phyloP scores from a whole-genome alignment of 1,140 invertebrate genomes.

The Psilanteris sp. region DNA sequence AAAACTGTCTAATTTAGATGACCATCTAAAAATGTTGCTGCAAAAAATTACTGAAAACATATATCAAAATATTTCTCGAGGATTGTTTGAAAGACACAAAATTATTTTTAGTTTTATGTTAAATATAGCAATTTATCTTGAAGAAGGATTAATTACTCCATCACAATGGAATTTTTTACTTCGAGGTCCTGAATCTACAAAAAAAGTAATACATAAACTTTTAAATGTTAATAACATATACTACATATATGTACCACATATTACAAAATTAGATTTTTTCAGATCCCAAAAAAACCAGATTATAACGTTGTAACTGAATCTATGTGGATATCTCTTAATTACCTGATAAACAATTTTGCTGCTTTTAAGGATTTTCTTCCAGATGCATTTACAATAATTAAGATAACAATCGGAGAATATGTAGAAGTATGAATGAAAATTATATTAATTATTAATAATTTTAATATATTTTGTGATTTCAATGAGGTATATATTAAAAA shows the following conservation, averaged over 20 bases:
- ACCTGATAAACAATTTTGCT: conserved; percentile 81
- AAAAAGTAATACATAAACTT: too few species aligned
- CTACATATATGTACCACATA: too few species aligned
- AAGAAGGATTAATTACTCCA: conserved; percentile 80
- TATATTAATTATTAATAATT: too few species aligned
- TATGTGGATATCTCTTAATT: conserved; percentile 83
- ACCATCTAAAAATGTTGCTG: conserved; percentile 84
- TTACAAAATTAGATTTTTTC: conserved; percentile 19
- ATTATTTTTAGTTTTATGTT: conserved; percentile 92
- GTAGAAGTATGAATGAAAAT: conserved; percentile 74
- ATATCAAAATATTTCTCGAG: conserved; percentile 92
- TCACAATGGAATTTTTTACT: conserved; percentile 88
- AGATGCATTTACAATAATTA: conserved; percentile 81
- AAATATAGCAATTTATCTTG: conserved; percentile 86
- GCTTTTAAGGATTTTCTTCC: conserved; percentile 79
- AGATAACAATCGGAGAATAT: conserved; percentile 82
- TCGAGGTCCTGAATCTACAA: conserved; percentile 81
- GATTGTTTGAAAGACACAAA: conserved; percentile 94
- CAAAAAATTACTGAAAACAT: conserved; percentile 89
- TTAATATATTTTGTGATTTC: too few species aligned
- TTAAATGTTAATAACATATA: too few species aligned
- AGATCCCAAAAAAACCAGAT: conserved; percentile 80
- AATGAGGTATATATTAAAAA: too few species aligned
- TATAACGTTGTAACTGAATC: conserved; percentile 80
- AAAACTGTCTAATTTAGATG: conserved; percentile 83